Evolutionary conservation across 2,113 vertebrate species (phyloP).

Genomic region (Engraulis encrasicolus): DNA sequence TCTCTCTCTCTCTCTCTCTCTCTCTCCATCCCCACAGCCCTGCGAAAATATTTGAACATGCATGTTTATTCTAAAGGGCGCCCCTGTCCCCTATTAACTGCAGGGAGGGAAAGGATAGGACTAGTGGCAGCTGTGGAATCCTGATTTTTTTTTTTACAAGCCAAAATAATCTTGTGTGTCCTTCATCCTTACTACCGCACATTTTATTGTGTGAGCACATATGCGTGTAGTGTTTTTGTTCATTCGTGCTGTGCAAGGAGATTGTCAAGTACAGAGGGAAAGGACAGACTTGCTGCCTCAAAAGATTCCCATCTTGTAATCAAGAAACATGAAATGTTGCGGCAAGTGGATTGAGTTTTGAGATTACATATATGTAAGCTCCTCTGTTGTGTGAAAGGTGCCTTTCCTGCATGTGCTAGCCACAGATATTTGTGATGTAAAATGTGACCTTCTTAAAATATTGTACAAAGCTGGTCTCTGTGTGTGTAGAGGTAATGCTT

Average conservation of each 20-base stretch:
- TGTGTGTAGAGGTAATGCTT: constrained; percentile 15
- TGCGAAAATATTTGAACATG: constrained; percentile 59
- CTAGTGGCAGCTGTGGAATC: constrained; percentile 50
- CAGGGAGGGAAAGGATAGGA: constrained; percentile 32
- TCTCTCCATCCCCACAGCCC: constrained; percentile 34
- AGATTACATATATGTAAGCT: not conserved
- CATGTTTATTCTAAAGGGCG: constrained; percentile 56
- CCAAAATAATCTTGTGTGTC: constrained; percentile 35
- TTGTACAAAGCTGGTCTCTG: not conserved
- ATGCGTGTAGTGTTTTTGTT: not conserved
- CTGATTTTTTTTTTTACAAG: constrained; percentile 53
- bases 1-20: constrained; percentile 48
- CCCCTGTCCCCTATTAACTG: constrained; percentile 55
- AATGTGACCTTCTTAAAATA: constrained; percentile 33
- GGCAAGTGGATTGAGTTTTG: constrained; percentile 18
- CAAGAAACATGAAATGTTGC: constrained; percentile 40
- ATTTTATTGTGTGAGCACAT: not conserved
- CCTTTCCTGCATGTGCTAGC: constrained; percentile 21
- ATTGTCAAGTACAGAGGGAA: not conserved
- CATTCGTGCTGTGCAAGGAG: not conserved
- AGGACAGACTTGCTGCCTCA: not conserved
- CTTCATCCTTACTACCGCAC: no score
- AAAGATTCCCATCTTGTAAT: constrained; percentile 19
- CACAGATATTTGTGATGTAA: not conserved
- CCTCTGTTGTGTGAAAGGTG: not conserved